Conservation (phyloP, 2,888 invertebrate genomes). For the Argyresthia goedartella region DNA sequence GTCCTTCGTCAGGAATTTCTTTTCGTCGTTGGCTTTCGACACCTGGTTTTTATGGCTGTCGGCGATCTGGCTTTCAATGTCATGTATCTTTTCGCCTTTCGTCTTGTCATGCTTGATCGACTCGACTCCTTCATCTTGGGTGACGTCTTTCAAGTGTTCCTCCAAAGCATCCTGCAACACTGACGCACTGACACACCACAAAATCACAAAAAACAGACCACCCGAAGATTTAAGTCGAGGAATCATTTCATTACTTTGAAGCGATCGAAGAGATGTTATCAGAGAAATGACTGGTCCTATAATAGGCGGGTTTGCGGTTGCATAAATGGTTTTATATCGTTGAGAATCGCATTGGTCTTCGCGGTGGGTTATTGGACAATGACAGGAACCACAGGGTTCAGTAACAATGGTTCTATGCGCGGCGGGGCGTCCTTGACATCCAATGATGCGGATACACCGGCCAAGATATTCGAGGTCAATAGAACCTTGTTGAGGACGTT, state of each 20-base stretch:
- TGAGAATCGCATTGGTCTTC: slow-evolving; percentile 52
- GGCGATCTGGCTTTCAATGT: slow-evolving; percentile 47
- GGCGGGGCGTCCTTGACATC: slow-evolving; percentile 50
- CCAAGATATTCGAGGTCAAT: slow-evolving; percentile 32
- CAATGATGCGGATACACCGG: slow-evolving; percentile 26
- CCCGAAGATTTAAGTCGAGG: slow-evolving; percentile 25
- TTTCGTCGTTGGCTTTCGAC: slow-evolving; percentile 56
- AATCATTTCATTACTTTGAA: slow-evolving; percentile 40
- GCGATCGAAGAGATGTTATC: slow-evolving; percentile 21
- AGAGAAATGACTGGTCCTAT: slow-evolving; percentile 21
- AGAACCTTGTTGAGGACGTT: slow-evolving; percentile 32
- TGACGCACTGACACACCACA: slow-evolving; percentile 36
- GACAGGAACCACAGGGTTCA: slow-evolving; percentile 55
- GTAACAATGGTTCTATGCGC: slow-evolving; percentile 40
- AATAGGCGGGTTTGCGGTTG: slow-evolving; percentile 38
- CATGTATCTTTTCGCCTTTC: slow-evolving; percentile 56
- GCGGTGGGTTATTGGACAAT: slow-evolving; percentile 59
- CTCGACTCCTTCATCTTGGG: slow-evolving; percentile 50
- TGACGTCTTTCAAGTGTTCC: slow-evolving; percentile 58
- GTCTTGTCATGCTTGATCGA: slow-evolving; percentile 53
- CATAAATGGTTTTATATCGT: slow-evolving; percentile 57
- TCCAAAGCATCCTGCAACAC: slow-evolving; percentile 54
- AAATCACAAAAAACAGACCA: slow-evolving; percentile 26
- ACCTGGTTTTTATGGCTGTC: slow-evolving; percentile 56
- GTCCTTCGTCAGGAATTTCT: slow-evolving; percentile 60